phyloP scores from a whole-genome alignment of 2,888 invertebrate genomes.

The Pinctada fucata region DNA sequence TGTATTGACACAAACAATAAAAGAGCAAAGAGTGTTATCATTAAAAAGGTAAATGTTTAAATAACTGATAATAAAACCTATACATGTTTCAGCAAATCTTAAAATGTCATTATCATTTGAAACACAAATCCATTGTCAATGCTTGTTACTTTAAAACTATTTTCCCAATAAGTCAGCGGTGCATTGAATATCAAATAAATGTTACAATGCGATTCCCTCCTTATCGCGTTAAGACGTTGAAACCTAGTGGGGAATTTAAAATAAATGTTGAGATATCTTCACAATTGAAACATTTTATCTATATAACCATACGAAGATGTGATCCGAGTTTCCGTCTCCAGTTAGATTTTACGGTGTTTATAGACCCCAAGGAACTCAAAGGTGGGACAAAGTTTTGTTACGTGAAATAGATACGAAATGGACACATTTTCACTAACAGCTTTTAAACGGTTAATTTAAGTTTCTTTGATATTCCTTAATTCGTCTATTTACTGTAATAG shows the following conservation, averaged over 20 bases:
- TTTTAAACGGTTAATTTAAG: constrained; percentile 10
- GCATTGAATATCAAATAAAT: not conserved
- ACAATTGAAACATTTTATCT: constrained; percentile 32
- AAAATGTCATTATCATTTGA: not conserved
- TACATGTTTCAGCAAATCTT: constrained; percentile 4
- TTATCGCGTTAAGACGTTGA: not conserved
- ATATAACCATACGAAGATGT: not conserved
- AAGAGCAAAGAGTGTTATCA: too few species aligned
- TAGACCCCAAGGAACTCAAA: constrained; percentile 25
- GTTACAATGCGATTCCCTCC: not conserved
- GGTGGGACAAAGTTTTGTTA: constrained; percentile 22
- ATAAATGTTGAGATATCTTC: constrained; percentile 27
- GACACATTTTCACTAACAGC: constrained; percentile 27
- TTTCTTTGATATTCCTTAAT: not conserved
- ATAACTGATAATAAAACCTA: not conserved
- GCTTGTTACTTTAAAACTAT: not conserved
- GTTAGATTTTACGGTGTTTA: constrained; percentile 10
- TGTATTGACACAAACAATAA: too few species aligned
- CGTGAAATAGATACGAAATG: constrained; percentile 29
- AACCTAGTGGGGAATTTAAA: constrained; percentile 20
- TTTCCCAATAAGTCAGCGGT: not conserved
- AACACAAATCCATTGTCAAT: not conserved
- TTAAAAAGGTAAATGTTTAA: not conserved
- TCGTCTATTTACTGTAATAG: not conserved
- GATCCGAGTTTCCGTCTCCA: not conserved